Base-by-base conservation (phyloP, 2,888 invertebrate genomes). In the Dromius quadrimaculatus region DNA sequence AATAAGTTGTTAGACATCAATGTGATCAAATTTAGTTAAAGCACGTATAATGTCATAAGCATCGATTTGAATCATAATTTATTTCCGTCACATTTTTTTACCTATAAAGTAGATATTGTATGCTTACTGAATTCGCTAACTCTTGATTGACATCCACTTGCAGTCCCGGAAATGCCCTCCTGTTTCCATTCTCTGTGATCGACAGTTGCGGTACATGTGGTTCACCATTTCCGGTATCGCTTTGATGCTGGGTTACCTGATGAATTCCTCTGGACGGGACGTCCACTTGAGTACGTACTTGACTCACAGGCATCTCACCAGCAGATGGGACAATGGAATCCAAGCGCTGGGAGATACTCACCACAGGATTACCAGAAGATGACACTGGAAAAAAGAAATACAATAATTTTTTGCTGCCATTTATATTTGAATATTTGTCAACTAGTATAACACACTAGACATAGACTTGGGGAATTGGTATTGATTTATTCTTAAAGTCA, bases 241-340 rank as follows among this genome's bases (percentile, higher is more conserved):
- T 69, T 22, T 85, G 84, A 72, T 87, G 85, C 1, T 83, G 81
- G 4, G 86, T 74, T 38, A 85, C 84, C 43, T 83, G 83, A 75
- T 88, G 89, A 9, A 88, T 84, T 3, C 86, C 87, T 73, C 85
- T 83, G 0, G 84, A 79, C 0, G 88, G 88, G 41, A 88, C 83
- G 70, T 88, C 87, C 8, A 88, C 79, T 72, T 87, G 85, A 0
- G 87, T 83, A 71, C 84, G 84, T 0, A 86, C 81, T 73, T 84
- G 85, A 0, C 86, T 81, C 0, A 78, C 79, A 0, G 86, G 85
- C 38, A 81, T 81, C 66, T 83, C 83, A 0, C 83, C 81, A 0
- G 75, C 74, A 20, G 77, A 76, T 36, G 76, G 74, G 6, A 78
- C 74, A 65, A 79, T 77, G 41, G 74, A 72, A 59, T 79, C 79